Conservation (phyloP, 1,140 invertebrate genomes). For the Dendrolimus punctatus region DNA sequence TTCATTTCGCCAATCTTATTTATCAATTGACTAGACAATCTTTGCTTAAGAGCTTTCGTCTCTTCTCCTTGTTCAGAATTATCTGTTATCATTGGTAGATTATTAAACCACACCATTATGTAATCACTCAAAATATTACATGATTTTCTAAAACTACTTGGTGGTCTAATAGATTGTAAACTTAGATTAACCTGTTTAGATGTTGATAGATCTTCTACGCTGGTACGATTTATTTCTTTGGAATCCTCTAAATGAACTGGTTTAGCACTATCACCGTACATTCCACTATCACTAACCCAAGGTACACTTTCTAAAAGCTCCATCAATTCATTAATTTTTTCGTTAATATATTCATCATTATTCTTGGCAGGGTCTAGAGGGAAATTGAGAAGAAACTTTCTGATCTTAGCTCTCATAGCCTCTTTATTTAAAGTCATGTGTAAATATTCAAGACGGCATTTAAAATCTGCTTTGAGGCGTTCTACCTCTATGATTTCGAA, state of each 20-base stretch:
- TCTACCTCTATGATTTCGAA: too few species aligned
- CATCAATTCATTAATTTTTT: constrained; percentile 6
- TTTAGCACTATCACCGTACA: too few species aligned
- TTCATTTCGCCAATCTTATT: constrained; percentile 22
- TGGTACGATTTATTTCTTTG: too few species aligned
- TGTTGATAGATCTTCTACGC: too few species aligned
- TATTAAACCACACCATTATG: constrained; percentile 12
- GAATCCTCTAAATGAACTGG: too few species aligned
- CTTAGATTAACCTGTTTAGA: too few species aligned
- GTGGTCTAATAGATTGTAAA: constrained; percentile 1
- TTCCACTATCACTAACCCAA: too few species aligned
- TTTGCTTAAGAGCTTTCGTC: constrained; percentile 10
- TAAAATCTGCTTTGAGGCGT: background rate
- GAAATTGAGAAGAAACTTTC: background rate
- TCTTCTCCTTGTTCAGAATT: constrained; percentile 7
- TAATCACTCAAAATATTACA: constrained; percentile 10
- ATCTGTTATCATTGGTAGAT: constrained; percentile 7
- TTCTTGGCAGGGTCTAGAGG: background rate
- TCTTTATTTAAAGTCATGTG: constrained; percentile 3
- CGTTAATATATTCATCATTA: constrained; percentile 5
- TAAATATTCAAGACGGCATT: background rate
- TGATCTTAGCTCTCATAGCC: background rate
- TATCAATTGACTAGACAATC: constrained; percentile 16
- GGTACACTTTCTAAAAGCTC: constrained; percentile 5
- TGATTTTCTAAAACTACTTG: constrained; percentile 7